Evolutionary conservation across 2,888 invertebrate species (phyloP).

Genomic region (Dicranocentrus wangi): DNA sequence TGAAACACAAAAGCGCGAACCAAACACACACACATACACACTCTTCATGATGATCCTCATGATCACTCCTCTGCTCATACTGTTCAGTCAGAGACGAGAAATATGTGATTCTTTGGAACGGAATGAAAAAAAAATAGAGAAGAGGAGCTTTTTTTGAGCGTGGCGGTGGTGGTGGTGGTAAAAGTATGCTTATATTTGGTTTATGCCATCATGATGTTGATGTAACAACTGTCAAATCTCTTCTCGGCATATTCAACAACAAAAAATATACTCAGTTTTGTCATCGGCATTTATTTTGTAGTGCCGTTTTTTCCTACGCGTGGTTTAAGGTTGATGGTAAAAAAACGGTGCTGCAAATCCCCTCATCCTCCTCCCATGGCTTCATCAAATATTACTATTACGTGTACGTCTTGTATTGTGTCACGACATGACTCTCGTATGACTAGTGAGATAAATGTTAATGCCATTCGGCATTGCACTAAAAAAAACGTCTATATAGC

Average conservation of each 20-base stretch:
- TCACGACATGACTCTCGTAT: too few relatives aligned
- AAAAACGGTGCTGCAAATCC: conserved; percentile 38
- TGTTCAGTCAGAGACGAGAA: too few relatives aligned
- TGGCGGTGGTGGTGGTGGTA: conserved; percentile 29
- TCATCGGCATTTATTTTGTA: conserved; percentile 14
- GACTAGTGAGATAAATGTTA: too few relatives aligned
- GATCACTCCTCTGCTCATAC: too few relatives aligned
- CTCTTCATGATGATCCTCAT: too few relatives aligned
- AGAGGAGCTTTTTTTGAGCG: too few relatives aligned
- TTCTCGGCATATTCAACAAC: neutral
- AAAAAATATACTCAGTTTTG: neutral
- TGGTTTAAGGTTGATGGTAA: conserved; percentile 1
- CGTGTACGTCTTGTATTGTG: too few relatives aligned
- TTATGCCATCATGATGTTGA: conserved; percentile 52
- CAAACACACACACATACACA: neutral
- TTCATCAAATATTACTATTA: neutral
- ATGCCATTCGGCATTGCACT: too few relatives aligned
- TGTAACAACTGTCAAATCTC: conserved; percentile 52
- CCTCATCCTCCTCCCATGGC: neutral
- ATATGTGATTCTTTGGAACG: conserved; percentile 16
- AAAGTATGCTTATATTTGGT: neutral
- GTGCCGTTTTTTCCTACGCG: neutral
- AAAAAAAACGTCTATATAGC: too few relatives aligned
- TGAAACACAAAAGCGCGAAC: conserved; percentile 51
- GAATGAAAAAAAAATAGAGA: conserved; percentile 47